Evolutionary conservation across 2,888 invertebrate genomes (phyloP).

Genomic region (Tetragonisca angustula): DNA sequence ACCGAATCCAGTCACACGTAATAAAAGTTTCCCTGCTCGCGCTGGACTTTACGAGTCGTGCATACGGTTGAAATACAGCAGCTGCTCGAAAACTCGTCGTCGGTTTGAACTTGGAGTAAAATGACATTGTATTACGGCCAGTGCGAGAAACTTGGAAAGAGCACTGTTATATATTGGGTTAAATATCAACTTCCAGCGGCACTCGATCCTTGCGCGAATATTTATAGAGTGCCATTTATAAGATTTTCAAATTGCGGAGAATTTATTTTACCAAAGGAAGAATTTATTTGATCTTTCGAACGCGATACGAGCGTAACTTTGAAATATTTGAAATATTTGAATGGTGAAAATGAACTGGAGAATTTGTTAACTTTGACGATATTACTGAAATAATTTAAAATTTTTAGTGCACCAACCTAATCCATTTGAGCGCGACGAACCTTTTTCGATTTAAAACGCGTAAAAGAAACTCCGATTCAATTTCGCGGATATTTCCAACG

Average conservation of each 20-base stretch:
- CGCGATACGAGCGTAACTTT: too few species aligned
- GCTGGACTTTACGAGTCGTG: background rate
- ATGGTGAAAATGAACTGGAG: background rate
- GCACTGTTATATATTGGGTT: background rate
- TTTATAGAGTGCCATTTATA: background rate
- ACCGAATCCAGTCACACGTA: background rate
- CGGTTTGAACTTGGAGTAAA: background rate
- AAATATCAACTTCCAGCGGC: background rate
- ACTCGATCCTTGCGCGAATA: background rate
- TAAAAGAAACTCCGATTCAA: background rate
- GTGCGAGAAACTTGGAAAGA: background rate
- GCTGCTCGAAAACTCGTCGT: background rate
- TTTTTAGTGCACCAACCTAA: background rate
- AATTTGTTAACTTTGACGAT: background rate
- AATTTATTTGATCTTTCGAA: too few species aligned
- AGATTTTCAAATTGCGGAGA: background rate
- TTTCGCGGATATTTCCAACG: background rate
- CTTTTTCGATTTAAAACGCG: background rate
- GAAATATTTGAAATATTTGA: too few species aligned
- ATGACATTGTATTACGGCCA: background rate
- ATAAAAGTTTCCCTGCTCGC: constrained; percentile 9
- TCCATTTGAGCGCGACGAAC: background rate
- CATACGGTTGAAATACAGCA: constrained; percentile 16
- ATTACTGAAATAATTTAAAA: background rate
- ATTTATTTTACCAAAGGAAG: background rate